A percentile compares a stretch with the other conserved stretches of the same genome.
Conservation (phyloP, 1,140 invertebrate genomes). For the Eurosta solidaginis region DNA sequence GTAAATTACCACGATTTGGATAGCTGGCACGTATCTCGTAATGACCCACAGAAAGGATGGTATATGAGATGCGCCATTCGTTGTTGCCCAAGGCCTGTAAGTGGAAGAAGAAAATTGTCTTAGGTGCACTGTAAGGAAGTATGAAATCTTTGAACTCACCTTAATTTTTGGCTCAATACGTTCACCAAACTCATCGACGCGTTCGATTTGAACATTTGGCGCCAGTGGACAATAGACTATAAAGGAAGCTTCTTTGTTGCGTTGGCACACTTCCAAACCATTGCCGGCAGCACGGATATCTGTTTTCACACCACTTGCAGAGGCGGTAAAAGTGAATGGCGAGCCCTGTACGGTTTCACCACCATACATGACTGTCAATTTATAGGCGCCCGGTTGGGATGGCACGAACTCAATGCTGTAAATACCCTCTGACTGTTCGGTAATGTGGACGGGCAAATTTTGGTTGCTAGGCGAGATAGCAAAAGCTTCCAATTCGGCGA, state of each 20-base stretch:
- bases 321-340: slow-evolving; percentile 65
- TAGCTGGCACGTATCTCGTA: slow-evolving; percentile 67
- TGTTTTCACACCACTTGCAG: slow-evolving; percentile 55
- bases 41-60: slow-evolving; percentile 64
- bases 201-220: slow-evolving; percentile 64
- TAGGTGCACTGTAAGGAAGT: neutral
- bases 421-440: slow-evolving; percentile 72
- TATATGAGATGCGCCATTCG: slow-evolving; percentile 66
- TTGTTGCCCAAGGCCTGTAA: slow-evolving; percentile 54
- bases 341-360: slow-evolving; percentile 69
- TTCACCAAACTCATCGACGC: slow-evolving; percentile 54
- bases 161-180: slow-evolving; percentile 59
- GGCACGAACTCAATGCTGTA: slow-evolving; percentile 85
- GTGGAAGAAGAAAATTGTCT: neutral
- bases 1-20: slow-evolving; percentile 63
- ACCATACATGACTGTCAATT: slow-evolving; percentile 86
- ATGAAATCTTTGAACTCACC: neutral
- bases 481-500: slow-evolving; percentile 86
- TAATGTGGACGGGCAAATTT: slow-evolving; percentile 81
- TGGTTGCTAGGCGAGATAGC: slow-evolving; percentile 88
- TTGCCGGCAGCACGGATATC: slow-evolving; percentile 66
- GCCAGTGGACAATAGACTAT: slow-evolving; percentile 67
- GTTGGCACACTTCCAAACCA: slow-evolving; percentile 70
- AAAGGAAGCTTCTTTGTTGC: slow-evolving; percentile 75
- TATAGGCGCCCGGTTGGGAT: slow-evolving; percentile 85